Conservation (phyloP, 2,797 vertebrate genomes). For the Falco biarmicus region DNA sequence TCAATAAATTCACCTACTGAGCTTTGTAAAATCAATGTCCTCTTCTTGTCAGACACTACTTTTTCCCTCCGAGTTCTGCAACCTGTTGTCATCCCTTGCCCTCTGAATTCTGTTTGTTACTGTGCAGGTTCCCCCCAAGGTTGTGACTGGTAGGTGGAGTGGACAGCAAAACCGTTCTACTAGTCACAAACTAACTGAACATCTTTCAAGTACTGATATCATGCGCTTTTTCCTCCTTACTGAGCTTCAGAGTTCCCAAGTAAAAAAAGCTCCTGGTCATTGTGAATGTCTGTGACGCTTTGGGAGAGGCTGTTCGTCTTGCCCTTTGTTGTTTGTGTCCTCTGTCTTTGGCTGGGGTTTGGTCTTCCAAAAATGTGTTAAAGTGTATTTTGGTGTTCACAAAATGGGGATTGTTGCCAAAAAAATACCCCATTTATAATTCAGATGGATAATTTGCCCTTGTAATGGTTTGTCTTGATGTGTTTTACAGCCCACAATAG, state of each 20-base stretch:
- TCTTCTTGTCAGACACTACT: neutral
- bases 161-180: neutral
- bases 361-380: neutral
- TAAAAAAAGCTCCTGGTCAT: neutral
- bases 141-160: neutral
- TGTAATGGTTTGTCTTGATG: neutral
- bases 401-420: neutral
- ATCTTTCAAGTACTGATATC: neutral
- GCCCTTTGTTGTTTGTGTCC: neutral
- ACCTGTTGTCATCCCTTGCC: fast-evolving
- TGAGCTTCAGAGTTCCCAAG: neutral
- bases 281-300: neutral
- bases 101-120: neutral
- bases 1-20: neutral
- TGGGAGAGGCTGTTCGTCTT: neutral
- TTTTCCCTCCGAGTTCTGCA: neutral
- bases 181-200: neutral
- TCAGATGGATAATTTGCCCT: fast-evolving
- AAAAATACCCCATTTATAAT: neutral
- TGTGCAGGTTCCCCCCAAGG: neutral
- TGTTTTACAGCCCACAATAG: constrained; percentile 91
- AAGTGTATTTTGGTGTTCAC: neutral
- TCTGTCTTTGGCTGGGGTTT: neutral
- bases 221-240: neutral
- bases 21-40: neutral